Evolutionary conservation across 2,888 invertebrate species (phyloP).

Genomic region (Vesta saturnalis): DNA sequence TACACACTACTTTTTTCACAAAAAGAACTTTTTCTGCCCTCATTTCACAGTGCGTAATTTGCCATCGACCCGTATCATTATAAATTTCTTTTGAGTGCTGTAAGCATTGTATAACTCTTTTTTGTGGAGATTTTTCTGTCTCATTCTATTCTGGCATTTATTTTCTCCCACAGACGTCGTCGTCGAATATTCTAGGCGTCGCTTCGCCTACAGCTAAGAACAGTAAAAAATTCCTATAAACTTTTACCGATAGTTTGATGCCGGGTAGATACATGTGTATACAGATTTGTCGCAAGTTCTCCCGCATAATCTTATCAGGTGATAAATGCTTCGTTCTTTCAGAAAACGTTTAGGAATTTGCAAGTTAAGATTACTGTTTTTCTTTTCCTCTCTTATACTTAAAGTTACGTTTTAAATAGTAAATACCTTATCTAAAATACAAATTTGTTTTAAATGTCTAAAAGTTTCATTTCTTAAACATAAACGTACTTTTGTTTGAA

Average conservation of each 20-base stretch:
- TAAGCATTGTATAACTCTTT: slow-evolving; percentile 13
- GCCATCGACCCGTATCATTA: slow-evolving; percentile 24
- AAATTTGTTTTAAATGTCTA: neutral
- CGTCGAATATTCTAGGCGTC: neutral
- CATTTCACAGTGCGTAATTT: slow-evolving; percentile 15
- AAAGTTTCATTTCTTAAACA: slow-evolving; percentile 10
- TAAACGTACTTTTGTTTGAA: too few species aligned
- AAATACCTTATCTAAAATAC: slow-evolving; percentile 4
- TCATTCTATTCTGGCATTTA: slow-evolving; percentile 1
- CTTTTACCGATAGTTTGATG: slow-evolving; percentile 42
- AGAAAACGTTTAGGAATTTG: slow-evolving; percentile 21
- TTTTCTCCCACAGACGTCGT: slow-evolving; percentile 7
- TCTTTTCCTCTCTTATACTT: neutral
- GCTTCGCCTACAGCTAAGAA: slow-evolving; percentile 23
- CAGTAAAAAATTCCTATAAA: slow-evolving; percentile 33
- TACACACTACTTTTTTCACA: neutral
- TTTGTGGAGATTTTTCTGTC: too few species aligned
- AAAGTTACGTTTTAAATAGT: neutral
- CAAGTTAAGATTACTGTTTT: neutral
- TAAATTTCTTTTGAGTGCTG: slow-evolving; percentile 18
- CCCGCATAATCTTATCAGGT: slow-evolving; percentile 45
- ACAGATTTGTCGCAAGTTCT: slow-evolving; percentile 48
- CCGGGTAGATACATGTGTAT: slow-evolving; percentile 44
- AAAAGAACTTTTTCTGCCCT: neutral
- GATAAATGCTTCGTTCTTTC: slow-evolving; percentile 39